Percentiles rank a stretch among this genome's conserved stretches.
Evolutionary conservation across 2,888 invertebrate genomes (phyloP).

Genomic region (Tribolium freemani): DNA sequence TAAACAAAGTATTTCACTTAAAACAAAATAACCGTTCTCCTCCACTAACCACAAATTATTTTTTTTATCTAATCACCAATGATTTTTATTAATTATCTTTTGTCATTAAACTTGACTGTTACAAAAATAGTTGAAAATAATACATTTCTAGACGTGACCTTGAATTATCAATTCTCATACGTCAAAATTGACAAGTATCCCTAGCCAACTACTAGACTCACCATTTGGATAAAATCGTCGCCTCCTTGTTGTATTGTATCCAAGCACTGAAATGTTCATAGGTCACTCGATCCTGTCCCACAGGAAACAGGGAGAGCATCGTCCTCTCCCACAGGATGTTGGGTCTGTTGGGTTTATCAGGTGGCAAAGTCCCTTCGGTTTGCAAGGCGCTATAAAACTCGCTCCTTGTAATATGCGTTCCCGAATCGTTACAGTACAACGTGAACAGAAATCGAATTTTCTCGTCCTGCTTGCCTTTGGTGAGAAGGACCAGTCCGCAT

Average conservation of each 20-base stretch:
- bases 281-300: conserved; percentile 72
- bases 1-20: neutral
- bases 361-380: conserved; percentile 68
- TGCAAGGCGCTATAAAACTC: conserved; percentile 80
- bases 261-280: conserved; percentile 85
- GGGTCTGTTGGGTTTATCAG: conserved; percentile 50
- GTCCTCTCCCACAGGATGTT: conserved; percentile 66
- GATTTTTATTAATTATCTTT: neutral
- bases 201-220: conserved; percentile 39
- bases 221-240: conserved; percentile 87
- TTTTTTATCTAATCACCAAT: neutral
- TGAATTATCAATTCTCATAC: no score
- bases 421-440: conserved; percentile 86
- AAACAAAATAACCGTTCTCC: neutral
- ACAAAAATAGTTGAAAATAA: no score
- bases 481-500: conserved; percentile 88
- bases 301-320: conserved; percentile 64
- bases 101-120: neutral
- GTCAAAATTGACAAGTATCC: no score
- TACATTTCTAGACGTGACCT: no score
- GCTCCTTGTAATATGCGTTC: conserved; percentile 79
- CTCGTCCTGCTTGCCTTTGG: conserved; percentile 87
- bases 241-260: conserved; percentile 82
- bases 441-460: conserved; percentile 90
- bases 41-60: neutral